These are phyloP conservation scores for Himantopus leucocephalus DNA, from an alignment of 2,113 vertebrate genomes.

Conservation along the genomic window DNA sequence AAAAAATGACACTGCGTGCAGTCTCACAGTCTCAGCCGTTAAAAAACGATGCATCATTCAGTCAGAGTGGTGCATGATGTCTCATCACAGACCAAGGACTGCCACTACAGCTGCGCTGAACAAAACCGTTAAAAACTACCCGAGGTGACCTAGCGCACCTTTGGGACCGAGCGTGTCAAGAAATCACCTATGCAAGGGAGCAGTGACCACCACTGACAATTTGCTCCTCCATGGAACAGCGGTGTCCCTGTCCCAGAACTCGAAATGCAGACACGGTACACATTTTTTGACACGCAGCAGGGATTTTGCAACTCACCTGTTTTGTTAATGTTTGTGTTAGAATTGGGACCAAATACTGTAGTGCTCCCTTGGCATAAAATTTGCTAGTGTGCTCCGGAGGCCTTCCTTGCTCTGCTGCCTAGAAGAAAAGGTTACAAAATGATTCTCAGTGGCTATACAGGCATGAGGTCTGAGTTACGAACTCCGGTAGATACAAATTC, in stretches of 20 bases:
- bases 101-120: not conserved
- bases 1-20: not conserved
- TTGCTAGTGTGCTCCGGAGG: conserved; percentile 99
- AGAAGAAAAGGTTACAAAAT: not conserved
- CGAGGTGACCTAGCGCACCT: not conserved
- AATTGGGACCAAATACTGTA: conserved; percentile 97
- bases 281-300: accelerated
- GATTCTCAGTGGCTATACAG: not conserved
- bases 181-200: not conserved
- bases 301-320: conserved; percentile 77
- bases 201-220: not conserved
- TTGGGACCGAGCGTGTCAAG: not conserved
- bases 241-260: not conserved
- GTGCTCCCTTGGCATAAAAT: conserved; percentile 96
- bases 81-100: not conserved
- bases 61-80: not conserved
- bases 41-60: not conserved
- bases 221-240: not conserved
- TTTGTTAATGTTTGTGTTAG: conserved; percentile 96
- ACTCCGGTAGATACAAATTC: not conserved
- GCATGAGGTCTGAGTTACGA: accelerated
- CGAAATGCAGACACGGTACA: accelerated
- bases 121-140: not conserved
- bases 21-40: not conserved
- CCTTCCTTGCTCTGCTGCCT: conserved; percentile 96